Base-by-base conservation (phyloP, 2,888 invertebrate species). In the Eumacrocentrus americanus region DNA sequence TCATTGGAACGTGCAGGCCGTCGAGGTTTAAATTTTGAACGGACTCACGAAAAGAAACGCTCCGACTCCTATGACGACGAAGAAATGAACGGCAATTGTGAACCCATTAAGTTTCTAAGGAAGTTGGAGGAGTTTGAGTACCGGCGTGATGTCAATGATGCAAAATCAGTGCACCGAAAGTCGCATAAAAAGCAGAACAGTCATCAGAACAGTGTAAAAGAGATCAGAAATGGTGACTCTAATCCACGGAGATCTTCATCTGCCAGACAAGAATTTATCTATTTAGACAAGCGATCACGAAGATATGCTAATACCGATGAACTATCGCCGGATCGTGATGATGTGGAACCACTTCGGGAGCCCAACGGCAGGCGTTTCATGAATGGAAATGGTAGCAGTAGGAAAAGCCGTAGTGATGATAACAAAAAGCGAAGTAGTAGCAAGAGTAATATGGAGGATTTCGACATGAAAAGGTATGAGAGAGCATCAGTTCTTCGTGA, bases 391-490 rank as follows among this genome's bases (percentile, higher is more conserved):
- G 14, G 34, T n/a, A n/a, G n/a, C 2, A 47, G 2, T 7, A 68
- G 61, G 22, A 65, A 67, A 3, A 66, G 60, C 35, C 66, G 72
- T 2, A 48, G 63, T 9, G 69, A 69, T 5, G 71, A 67, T 23
- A 68, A 68, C 9, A 65, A 64, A 20, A 64, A 60, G 2, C 72
- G 68, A 25, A 65, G 69, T 55, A 60, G 61, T 0, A 69, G 67
- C 58, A 70, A 71, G 3, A 67, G 60, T 3, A 67, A 69, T 7
- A 67, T 72, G n/a, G 73, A 74, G 3, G 67, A 75, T 6, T 74
- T 72, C 48, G 74, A 78, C 70, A 72, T 74, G 44, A 69, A 73
- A 34, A 70, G 68, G 44, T 76, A 72, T 66, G 76, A 77, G 18
- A 63, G 74, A 14, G 68, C 63, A 0, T 53, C 67, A 1, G n/a